A percentile compares a stretch with the other conserved stretches of the same genome.
phyloP scores from a whole-genome alignment of 2,113 vertebrate species.

The Lepisosteus osseus region DNA sequence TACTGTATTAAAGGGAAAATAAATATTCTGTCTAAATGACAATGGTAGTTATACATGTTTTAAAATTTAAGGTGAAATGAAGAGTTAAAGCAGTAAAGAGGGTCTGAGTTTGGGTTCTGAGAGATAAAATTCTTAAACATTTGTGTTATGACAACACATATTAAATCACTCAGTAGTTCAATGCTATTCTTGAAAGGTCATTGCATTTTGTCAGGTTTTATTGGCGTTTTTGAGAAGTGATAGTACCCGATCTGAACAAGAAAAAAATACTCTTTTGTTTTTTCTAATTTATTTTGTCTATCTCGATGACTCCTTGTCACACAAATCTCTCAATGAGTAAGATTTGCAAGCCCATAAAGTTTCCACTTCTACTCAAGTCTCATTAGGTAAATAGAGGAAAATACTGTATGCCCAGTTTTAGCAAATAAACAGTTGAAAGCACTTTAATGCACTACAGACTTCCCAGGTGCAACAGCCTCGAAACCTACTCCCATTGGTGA shows the following conservation, averaged over 20 bases:
- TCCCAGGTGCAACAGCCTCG: conserved; percentile 36
- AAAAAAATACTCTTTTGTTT: conserved; percentile 25
- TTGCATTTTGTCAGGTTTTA: conserved; percentile 30
- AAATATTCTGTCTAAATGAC: too few species aligned
- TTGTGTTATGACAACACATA: not conserved
- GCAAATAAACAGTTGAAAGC: conserved; percentile 63
- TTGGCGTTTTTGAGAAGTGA: conserved; percentile 67
- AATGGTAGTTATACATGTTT: too few species aligned
- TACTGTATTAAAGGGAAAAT: too few species aligned
- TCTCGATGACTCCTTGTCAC: conserved; percentile 56
- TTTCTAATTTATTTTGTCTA: conserved; percentile 74
- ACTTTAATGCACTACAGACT: conserved; percentile 42
- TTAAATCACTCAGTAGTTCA: not conserved
- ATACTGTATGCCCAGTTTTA: conserved; percentile 44
- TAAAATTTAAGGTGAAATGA: too few species aligned
- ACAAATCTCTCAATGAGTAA: conserved; percentile 43
- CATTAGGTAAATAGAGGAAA: conserved; percentile 40
- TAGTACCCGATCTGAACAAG: conserved; percentile 63
- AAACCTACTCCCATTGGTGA: not conserved
- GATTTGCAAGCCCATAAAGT: conserved; percentile 44
- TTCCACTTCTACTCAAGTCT: conserved; percentile 50
- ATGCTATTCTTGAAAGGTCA: not conserved
- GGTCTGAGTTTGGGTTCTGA: not conserved
- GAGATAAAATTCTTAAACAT: not conserved
- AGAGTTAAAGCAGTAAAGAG: not conserved